Percentiles rank a stretch among this genome's conserved stretches.
Conservation (phyloP, 2,113 vertebrate species). For the Gallinago paraguaiae region DNA sequence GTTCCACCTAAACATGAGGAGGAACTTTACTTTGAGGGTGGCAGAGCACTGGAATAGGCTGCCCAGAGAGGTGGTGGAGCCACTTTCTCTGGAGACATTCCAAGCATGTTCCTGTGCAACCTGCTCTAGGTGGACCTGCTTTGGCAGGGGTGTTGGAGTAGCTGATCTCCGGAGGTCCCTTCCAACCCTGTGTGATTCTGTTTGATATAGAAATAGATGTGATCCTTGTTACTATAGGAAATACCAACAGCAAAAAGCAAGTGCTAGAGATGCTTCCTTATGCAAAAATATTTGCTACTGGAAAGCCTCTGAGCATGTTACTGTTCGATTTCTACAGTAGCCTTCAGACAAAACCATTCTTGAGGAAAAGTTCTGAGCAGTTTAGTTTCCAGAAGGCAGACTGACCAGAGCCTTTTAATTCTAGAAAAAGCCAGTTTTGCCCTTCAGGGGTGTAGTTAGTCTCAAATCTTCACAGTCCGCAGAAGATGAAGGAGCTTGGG, state of each 20-base stretch:
- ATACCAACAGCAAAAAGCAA: not conserved
- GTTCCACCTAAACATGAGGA: too few species aligned
- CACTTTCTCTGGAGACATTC: too few species aligned
- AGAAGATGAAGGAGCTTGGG: not conserved
- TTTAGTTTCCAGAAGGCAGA: not conserved
- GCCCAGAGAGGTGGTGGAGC: too few species aligned
- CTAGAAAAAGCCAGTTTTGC: not conserved
- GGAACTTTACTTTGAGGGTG: too few species aligned
- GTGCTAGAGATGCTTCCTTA: not conserved
- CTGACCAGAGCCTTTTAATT: not conserved
- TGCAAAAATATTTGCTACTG: not conserved
- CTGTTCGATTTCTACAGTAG: not conserved
- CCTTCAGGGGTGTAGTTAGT: not conserved
- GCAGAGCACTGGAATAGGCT: too few species aligned
- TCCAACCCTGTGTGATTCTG: too few species aligned
- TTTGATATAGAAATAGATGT: not conserved
- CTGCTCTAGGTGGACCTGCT: too few species aligned
- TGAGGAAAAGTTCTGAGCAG: not conserved
- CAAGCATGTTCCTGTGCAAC: too few species aligned
- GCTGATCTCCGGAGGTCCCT: too few species aligned
- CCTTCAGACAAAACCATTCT: not conserved
- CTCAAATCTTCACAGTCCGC: not conserved
- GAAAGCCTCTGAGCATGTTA: not conserved
- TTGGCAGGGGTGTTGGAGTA: too few species aligned
- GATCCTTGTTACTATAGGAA: not conserved